Base-by-base conservation (phyloP, 2,888 invertebrate genomes). In the Volucella inflata region DNA sequence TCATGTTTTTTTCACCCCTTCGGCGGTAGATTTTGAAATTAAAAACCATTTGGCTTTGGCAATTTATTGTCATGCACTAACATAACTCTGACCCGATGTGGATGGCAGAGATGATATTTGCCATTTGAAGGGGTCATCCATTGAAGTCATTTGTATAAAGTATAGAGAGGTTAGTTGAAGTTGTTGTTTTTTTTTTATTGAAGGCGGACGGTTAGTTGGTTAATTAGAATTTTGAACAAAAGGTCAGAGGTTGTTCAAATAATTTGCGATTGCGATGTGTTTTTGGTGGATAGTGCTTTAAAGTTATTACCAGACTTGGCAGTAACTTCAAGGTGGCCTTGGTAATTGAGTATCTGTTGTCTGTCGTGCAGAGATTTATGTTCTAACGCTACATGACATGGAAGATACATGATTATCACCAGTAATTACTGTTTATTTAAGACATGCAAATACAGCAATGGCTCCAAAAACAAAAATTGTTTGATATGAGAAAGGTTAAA, bases 11-110 rank as follows among this genome's bases (percentile, higher is more conserved):
- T 3, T 17, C n/a, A 21, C 38, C 10, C 40, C 53, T 65, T 55
- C 60, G 40, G 17, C 48, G 21, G 62, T 8, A 12, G 16, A 21
- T 80, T 48, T 55, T 36, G 46, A 59, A 53, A 17, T 78, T 48
- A 11, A 55, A 55, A 55, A 68, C 67, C 48, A 78, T 83, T 79
- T 64, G 55, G 30, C 14, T 62, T 57, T 55, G 55, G 60, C 46
- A 64, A 82, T 67, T 75, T 76, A 70, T 81, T 71, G 50, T 50
- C 21, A 42, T 65, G 64, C n/a, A 46, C 42, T 30, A 50, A 46
- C 36, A 76, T 44, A 70, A 44, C 44, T 44, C 44, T 11, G 42
- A 57, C 46, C 30, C 30, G 30, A 30, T 30, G 30, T 30, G 50
- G 64, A 57, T 76, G 55, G 64, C 30, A 30, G 6, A 42, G 48